Conservation (phyloP, 2,113 vertebrate genomes). For the Platichthys stellatus region DNA sequence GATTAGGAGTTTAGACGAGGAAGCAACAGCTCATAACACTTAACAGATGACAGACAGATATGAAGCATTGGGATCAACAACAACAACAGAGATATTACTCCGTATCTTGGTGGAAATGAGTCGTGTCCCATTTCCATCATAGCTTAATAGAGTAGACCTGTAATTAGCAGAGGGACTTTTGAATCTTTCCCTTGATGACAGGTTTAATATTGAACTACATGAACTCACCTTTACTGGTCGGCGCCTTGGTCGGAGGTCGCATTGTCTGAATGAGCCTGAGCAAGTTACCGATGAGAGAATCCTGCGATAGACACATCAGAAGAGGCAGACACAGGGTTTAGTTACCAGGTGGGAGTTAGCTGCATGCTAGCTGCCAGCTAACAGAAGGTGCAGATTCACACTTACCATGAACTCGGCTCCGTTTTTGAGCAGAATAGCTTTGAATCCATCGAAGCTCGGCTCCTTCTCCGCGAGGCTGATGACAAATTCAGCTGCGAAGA, state of each 20-base stretch:
- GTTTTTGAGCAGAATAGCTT: slow-evolving; percentile 88
- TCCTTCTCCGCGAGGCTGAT: slow-evolving; percentile 94
- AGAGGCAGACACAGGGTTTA: not conserved
- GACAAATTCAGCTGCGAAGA: slow-evolving; percentile 90
- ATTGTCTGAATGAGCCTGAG: slow-evolving; percentile 97
- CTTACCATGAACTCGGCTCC: slow-evolving; percentile 96
- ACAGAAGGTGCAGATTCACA: not conserved
- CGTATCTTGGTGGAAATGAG: too few relatives aligned
- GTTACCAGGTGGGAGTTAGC: fast-evolving
- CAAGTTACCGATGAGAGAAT: slow-evolving; percentile 93
- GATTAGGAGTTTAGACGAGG: fast-evolving
- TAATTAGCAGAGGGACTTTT: too few relatives aligned
- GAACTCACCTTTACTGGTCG: slow-evolving; percentile 85
- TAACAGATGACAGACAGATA: not conserved
- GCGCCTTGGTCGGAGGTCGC: slow-evolving; percentile 88
- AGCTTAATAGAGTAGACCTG: too few relatives aligned
- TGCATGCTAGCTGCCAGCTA: not conserved
- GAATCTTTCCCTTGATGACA: too few relatives aligned
- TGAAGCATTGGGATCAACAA: not conserved
- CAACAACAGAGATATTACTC: too few relatives aligned
- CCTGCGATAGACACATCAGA: slow-evolving; percentile 75
- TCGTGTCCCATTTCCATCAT: too few relatives aligned
- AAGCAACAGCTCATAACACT: not conserved
- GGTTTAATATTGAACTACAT: not conserved
- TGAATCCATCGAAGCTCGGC: slow-evolving; percentile 89